A percentile compares a stretch with the other conserved stretches of the same genome.
Conservation (phyloP, 2,797 vertebrate species). For the Karalla daura region DNA sequence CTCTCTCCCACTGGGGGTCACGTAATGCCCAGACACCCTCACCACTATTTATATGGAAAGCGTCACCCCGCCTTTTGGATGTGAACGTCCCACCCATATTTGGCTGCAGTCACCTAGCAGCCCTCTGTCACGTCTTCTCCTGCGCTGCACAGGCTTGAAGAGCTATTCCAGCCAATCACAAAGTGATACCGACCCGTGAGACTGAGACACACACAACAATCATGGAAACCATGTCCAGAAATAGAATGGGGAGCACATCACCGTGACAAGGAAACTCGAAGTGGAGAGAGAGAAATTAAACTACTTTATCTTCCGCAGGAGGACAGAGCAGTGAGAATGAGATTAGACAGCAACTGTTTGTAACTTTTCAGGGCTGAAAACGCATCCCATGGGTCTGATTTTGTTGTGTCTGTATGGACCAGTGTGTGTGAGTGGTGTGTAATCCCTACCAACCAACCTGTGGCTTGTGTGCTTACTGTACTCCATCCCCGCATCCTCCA, state of each 20-base stretch:
- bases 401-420: not conserved
- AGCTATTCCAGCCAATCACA: not conserved
- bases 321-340: constrained; percentile 11
- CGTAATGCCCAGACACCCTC: not conserved
- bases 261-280: constrained; percentile 27
- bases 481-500: constrained; percentile 12
- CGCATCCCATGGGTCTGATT: not conserved
- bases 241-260: constrained; percentile 12
- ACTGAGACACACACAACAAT: not conserved
- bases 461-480: constrained; percentile 14
- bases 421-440: constrained; percentile 1
- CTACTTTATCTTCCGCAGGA: not conserved
- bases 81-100: constrained; percentile 61
- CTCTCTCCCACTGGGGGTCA: too few species aligned
- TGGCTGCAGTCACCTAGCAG: constrained; percentile 16
- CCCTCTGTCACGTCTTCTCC: not conserved
- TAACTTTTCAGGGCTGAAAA: constrained; percentile 8
- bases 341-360: constrained; percentile 44
- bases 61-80: constrained; percentile 36
- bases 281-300: not conserved
- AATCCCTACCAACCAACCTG: not conserved
- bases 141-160: not conserved
- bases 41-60: constrained; percentile 47
- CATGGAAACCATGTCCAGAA: not conserved
- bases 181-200: not conserved